Conservation (phyloP, 2,113 vertebrate genomes). For the Anoura caudifer region DNA sequence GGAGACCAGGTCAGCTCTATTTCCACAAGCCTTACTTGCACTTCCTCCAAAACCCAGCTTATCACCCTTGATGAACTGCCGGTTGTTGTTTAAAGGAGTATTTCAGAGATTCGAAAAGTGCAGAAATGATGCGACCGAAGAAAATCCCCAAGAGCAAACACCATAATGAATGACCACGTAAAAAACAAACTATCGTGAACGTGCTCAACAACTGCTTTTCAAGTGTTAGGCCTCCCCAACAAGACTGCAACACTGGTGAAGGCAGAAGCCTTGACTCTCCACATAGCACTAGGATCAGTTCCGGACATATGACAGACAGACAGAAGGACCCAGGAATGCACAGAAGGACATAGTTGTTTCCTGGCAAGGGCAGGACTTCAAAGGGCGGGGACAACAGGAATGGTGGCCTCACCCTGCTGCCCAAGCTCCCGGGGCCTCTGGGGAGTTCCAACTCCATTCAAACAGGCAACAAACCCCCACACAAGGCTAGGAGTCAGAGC, state of each 20-base stretch:
- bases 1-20: neutral
- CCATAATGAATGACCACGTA: neutral
- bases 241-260: neutral
- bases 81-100: neutral
- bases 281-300: too few species aligned
- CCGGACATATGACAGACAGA: neutral
- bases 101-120: neutral
- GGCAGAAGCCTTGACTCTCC: neutral
- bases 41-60: neutral
- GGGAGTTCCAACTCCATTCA: neutral
- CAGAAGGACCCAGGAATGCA: rapidly evolving
- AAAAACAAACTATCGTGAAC: neutral
- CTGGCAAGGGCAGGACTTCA: neutral
- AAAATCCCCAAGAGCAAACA: neutral
- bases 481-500: neutral
- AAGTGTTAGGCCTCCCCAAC: neutral
- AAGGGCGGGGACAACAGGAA: neutral
- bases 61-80: neutral
- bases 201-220: neutral
- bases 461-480: neutral
- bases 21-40: neutral
- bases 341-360: neutral
- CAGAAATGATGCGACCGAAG: neutral
- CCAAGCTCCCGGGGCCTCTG: neutral
- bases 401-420: neutral